Evolutionary conservation across 2,797 vertebrate genomes (phyloP).

Genomic region (Spea hammondii): DNA sequence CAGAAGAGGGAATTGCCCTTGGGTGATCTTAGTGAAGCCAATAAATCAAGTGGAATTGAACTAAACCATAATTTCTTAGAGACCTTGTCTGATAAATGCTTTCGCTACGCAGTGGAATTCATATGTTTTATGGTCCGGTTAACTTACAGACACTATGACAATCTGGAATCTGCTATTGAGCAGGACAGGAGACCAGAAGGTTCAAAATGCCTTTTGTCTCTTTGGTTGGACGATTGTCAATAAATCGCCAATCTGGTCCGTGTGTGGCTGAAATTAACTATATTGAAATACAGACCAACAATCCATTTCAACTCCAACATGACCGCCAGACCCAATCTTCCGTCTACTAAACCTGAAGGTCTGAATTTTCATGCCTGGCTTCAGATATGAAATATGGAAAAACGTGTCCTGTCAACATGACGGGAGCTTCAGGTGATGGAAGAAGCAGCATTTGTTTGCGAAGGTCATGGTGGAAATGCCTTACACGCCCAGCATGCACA

Average conservation of each 20-base stretch:
- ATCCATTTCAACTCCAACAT: constrained; percentile 19
- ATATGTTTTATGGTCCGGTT: neutral
- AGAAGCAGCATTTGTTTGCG: neutral
- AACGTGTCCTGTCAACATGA: neutral
- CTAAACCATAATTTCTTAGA: neutral
- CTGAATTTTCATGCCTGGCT: neutral
- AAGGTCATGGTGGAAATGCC: neutral
- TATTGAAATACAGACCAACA: constrained; percentile 31
- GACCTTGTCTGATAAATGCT: constrained; percentile 3
- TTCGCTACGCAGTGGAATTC: neutral
- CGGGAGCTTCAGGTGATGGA: neutral
- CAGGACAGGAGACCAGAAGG: neutral
- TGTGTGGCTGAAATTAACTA: constrained; percentile 24
- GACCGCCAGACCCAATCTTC: neutral
- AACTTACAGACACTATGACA: neutral
- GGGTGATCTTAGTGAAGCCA: constrained; percentile 24
- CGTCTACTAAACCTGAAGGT: neutral
- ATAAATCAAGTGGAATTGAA: constrained; percentile 31
- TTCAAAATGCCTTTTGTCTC: constrained; percentile 26
- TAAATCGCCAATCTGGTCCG: neutral
- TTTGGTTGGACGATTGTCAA: constrained; percentile 8
- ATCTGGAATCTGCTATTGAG: neutral
- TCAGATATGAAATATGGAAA: neutral
- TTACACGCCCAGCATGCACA: neutral
- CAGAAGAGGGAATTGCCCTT: constrained; percentile 23